Evolutionary conservation across 2,888 invertebrate species (phyloP).

Genomic region (Scelioninae gen. 2): DNA sequence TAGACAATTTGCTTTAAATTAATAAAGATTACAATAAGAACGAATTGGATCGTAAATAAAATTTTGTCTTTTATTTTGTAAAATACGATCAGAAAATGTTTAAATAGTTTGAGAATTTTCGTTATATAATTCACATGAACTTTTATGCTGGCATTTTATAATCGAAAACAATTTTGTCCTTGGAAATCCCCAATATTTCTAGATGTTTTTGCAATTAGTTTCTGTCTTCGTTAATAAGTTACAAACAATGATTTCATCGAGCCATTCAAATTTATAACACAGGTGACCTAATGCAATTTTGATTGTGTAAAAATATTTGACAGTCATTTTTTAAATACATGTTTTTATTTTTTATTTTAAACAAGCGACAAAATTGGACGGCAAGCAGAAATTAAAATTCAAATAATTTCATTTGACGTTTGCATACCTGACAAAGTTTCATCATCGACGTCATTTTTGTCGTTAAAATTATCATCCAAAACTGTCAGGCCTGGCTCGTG

Average conservation of each 20-base stretch:
- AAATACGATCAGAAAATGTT: not conserved
- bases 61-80: constrained; percentile 4
- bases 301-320: constrained; percentile 9
- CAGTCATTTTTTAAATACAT: constrained; percentile 1
- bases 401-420: constrained; percentile 12
- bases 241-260: constrained; percentile 35
- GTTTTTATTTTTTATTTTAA: too few species aligned
- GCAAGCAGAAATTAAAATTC: too few species aligned
- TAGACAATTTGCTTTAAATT: too few species aligned
- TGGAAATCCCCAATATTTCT: not conserved
- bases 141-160: constrained; percentile 16
- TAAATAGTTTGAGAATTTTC: not conserved
- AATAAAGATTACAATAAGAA: not conserved
- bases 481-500: constrained; percentile 76
- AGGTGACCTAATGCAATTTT: constrained; percentile 41
- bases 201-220: not conserved
- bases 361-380: too few species aligned
- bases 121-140: not conserved
- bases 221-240: constrained; percentile 18
- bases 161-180: constrained; percentile 21
- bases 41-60: too few species aligned
- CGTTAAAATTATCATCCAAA: constrained; percentile 83
- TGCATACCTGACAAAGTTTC: constrained; percentile 87
- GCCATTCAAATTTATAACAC: constrained; percentile 30
- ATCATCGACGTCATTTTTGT: constrained; percentile 91